Base-by-base conservation (phyloP, 2,113 vertebrate species). In the Nothocercus nigrocapillus region DNA sequence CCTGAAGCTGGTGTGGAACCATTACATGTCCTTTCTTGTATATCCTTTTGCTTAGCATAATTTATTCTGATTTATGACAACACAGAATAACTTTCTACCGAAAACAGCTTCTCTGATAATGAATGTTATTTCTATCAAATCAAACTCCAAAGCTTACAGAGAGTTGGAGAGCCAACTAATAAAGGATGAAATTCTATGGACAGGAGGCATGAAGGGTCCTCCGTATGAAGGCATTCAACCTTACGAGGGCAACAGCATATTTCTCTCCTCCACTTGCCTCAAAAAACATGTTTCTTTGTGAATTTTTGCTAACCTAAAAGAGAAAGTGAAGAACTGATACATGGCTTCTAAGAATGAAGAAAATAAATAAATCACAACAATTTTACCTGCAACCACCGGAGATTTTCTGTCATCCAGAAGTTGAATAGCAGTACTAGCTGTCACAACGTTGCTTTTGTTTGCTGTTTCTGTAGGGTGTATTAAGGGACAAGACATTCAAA, bases 351-450 rank as follows among this genome's bases (percentile, higher is more conserved):
- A 3, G n/a, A 83, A 42, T 51, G 12, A 77, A 62, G 5, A 44
- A 56, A 80, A 59, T 1, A 27, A 75, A 67, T 11, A 24, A 61
- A 61, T 4, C 15, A 25, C 13, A 67, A n/a, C 19, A 40, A 54
- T 47, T 94, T 96, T 98, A 99, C 99, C 99, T 98, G 99, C 99
- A 94, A 99, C 99, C 89, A 99, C 98, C 4, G 99, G 99, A 42
- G 99, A 99, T 96, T 99, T 99, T 96, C 99, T 98, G 95, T 99
- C 99, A 96, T 99, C 99, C 81, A 99, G 93, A 77, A 99, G 98
- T 51, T 99, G 99, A 95, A 99, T 99, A 74, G 99, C 99, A 54
- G 99, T 99, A 91, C 99, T 99, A 68, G 99, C 99, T 94, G 99
- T 98, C 70, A 99, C 98, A 74, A 99, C 99, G 4, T 98, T 98